These are phyloP conservation scores for Camelus dromedarius DNA, from an alignment of 2,113 vertebrate species.

Conservation along the genomic window DNA sequence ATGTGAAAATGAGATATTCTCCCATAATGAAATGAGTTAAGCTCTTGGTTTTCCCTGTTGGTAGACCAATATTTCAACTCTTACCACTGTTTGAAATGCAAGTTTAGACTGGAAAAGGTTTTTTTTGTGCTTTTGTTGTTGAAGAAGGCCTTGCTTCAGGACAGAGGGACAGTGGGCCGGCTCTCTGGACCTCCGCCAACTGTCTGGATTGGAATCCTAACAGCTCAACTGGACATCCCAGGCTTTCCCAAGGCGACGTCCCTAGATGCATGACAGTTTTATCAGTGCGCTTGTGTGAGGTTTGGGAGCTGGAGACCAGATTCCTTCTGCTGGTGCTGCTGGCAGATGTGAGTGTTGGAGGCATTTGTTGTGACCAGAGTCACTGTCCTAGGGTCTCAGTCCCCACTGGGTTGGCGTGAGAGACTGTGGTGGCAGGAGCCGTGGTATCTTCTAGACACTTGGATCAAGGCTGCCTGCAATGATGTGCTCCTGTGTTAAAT, in stretches of 20 bases:
- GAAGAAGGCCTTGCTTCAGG: not conserved
- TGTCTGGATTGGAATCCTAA: not conserved
- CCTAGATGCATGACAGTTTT: not conserved
- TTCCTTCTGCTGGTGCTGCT: not conserved
- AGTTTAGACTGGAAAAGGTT: not conserved
- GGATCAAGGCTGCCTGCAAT: rapidly evolving
- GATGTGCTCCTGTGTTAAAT: not conserved
- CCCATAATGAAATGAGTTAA: slow-evolving; percentile 73
- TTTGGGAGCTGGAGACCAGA: not conserved
- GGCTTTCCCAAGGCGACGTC: not conserved
- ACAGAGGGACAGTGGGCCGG: no score
- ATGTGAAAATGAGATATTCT: not conserved
- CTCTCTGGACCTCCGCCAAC: not conserved
- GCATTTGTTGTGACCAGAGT: not conserved
- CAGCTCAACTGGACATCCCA: not conserved
- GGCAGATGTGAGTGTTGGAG: not conserved
- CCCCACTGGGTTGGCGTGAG: rapidly evolving
- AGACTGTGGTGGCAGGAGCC: rapidly evolving
- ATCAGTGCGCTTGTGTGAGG: not conserved
- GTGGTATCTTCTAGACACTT: not conserved
- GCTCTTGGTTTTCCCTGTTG: slow-evolving; percentile 55
- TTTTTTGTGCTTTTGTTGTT: not conserved
- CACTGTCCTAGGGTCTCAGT: no score
- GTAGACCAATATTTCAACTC: slow-evolving; percentile 65
- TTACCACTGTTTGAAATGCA: slow-evolving; percentile 50